phyloP scores from a whole-genome alignment of 2,888 invertebrate genomes.

The Linyphia triangularis region DNA sequence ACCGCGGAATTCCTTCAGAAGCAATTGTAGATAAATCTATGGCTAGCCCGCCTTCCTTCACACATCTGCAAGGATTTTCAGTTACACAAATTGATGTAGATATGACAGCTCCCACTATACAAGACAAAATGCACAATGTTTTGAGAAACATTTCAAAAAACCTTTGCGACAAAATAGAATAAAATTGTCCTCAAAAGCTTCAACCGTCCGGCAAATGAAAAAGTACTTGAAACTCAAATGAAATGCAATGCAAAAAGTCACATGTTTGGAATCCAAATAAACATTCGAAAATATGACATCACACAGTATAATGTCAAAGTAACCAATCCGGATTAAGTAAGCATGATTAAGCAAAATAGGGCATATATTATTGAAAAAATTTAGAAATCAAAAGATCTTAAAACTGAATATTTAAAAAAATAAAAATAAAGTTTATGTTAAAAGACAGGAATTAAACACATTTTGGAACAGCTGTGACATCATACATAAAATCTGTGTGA shows the following conservation, averaged over 20 bases:
- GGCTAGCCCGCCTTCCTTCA: neutral
- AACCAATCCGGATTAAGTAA: no score
- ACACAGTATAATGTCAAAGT: no score
- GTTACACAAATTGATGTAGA: slow-evolving; percentile 1
- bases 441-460: neutral
- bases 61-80: slow-evolving; percentile 44
- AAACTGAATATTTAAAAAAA: neutral
- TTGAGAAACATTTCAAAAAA: slow-evolving; percentile 12
- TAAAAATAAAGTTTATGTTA: neutral
- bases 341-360: no score
- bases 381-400: neutral
- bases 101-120: neutral
- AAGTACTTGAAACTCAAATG: neutral
- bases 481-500: no score
- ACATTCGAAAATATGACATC: no score
- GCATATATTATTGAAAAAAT: neutral
- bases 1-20: slow-evolving; percentile 23
- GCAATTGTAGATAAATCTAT: slow-evolving; percentile 52
- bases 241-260: neutral
- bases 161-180: neutral
- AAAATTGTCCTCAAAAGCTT: neutral
- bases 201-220: neutral
- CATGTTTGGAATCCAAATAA: slow-evolving; percentile 2
- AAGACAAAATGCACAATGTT: neutral
- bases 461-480: neutral